Evolutionary conservation across 2,888 invertebrate genomes (phyloP).

Genomic region (Eumerus sabulonum): DNA sequence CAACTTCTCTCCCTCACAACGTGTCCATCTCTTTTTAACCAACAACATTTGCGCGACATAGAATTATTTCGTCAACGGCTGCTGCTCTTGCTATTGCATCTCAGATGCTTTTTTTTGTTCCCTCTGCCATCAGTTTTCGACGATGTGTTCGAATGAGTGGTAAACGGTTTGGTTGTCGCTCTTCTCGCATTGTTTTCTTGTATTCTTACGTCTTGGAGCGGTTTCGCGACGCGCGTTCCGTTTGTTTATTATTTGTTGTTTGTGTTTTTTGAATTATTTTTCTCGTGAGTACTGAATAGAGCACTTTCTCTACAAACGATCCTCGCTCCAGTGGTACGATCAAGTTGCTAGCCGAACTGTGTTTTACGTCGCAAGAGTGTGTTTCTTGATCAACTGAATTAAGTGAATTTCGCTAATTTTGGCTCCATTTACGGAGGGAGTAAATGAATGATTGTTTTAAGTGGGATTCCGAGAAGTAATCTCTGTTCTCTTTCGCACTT

Average conservation of each 20-base stretch:
- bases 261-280: slow-evolving; percentile 11
- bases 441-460: too few relatives aligned
- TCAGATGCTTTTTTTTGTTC: slow-evolving; percentile 17
- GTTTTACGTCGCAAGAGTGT: too few relatives aligned
- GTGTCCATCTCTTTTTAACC: not conserved
- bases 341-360: too few relatives aligned
- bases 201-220: slow-evolving; percentile 17
- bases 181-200: slow-evolving; percentile 28
- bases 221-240: slow-evolving; percentile 32
- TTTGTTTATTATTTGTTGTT: slow-evolving; percentile 3
- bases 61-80: slow-evolving; percentile 8
- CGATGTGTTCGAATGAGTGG: slow-evolving; percentile 48
- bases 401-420: too few relatives aligned
- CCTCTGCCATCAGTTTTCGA: slow-evolving; percentile 40
- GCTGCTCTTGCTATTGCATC: slow-evolving; percentile 42
- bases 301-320: too few relatives aligned
- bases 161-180: slow-evolving; percentile 17
- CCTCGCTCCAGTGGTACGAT: too few relatives aligned
- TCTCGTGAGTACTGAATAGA: too few relatives aligned
- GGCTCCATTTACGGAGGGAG: too few relatives aligned
- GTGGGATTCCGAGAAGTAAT: not conserved
- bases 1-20: slow-evolving; percentile 10
- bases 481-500: slow-evolving; percentile 38
- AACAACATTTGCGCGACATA: not conserved
- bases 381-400: too few relatives aligned